Base-by-base conservation (phyloP, 1,140 invertebrate genomes). In the Bombus sylvicola region DNA sequence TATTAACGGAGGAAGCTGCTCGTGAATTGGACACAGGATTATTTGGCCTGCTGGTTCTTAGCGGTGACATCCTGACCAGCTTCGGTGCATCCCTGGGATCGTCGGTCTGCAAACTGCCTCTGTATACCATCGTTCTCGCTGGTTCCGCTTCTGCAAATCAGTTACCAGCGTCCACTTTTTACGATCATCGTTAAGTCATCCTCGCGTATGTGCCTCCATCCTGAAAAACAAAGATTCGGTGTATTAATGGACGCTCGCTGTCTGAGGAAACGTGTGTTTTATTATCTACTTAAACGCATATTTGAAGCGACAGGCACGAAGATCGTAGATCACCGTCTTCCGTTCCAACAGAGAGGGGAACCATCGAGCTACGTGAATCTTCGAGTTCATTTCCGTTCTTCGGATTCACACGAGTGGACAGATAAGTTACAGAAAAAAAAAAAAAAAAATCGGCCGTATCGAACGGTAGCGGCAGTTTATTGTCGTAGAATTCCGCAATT, bases 91-190 rank as follows among this genome's bases (percentile, higher is more conserved):
- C 92, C 47, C 90, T 84, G 5, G 92, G 90, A 75, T 94, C 93
- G 78, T 93, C 92, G 13, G 92, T 93, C 78, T 93, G 92, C 73
- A 93, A 86, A 78, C 88, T 92, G 34, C 92, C 92, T 72, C 93
- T 88, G 78, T 93, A 93, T 18, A 94, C 93, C 93, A 94, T 94
- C 12, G 80, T 89, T 59, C 34, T 41, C 8, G 28, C 34, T n/a
- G 76, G 25, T n/a, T 73, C 53, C n/a, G 25, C 22, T 62, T 68
- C 22, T 22, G 5, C 72, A 31, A 2, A 22, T 76, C 77, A 13
- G 12, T 43, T 74, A 76, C 18, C 41, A 66, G 6, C 57, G 28
- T 88, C 39, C 64, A 3, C 6, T 83, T 72, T 28, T 53, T n/a
- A 22, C 69, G 43, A 18, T 53, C 79, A 43, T 66, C 62, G 28